phyloP scores from a whole-genome alignment of 2,888 invertebrate species.

The Fragum whitleyi region DNA sequence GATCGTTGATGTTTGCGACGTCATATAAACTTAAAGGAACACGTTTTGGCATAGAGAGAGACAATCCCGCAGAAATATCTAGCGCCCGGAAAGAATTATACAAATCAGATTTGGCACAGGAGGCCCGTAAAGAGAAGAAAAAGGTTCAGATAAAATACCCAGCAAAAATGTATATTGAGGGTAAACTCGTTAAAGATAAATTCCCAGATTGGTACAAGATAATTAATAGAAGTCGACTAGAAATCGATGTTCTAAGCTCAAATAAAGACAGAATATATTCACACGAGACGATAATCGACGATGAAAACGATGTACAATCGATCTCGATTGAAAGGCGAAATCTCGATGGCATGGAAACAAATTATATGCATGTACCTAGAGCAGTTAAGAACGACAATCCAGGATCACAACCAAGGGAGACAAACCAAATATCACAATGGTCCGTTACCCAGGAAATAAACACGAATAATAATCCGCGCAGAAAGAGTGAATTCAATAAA shows the following conservation, averaged over 20 bases:
- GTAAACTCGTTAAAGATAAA: constrained; percentile 20
- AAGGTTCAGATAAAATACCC: constrained; percentile 33
- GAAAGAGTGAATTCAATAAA: background rate
- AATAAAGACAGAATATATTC: background rate
- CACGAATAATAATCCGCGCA: background rate
- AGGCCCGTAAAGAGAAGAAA: constrained; percentile 3
- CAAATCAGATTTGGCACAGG: constrained; percentile 5
- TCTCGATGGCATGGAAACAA: too few relatives aligned
- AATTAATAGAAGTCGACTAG: constrained; percentile 1
- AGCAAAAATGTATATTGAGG: constrained; percentile 33
- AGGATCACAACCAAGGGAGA: background rate
- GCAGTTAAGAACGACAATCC: too few relatives aligned
- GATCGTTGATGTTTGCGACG: too few relatives aligned
- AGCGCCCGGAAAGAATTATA: constrained; percentile 31
- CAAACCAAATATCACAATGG: background rate
- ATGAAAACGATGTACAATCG: background rate
- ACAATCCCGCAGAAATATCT: constrained; percentile 40
- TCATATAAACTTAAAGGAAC: constrained; percentile 33
- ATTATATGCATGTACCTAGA: too few relatives aligned
- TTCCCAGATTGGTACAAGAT: constrained; percentile 40
- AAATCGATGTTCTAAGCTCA: too few relatives aligned
- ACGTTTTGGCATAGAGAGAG: constrained; percentile 31
- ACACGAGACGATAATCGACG: background rate
- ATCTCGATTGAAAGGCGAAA: background rate
- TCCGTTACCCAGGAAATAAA: background rate